Evolutionary conservation across 1,140 invertebrate genomes (phyloP), one percentile per base, ranked within the genome.

Genomic region (Drosophila willistoni): DNA sequence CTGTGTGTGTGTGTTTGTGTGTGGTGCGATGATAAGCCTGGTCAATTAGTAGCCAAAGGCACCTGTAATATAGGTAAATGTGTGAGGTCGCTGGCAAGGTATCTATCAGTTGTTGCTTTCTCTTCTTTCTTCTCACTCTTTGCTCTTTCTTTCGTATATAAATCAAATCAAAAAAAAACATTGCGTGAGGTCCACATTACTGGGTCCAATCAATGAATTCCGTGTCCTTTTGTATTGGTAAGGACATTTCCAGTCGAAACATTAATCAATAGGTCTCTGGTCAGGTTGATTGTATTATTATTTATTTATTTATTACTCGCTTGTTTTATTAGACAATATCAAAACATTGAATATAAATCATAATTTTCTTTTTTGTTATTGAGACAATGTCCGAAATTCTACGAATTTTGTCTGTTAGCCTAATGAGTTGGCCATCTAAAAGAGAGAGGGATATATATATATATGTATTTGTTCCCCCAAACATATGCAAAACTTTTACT

Each of bases 271-370:
- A 67, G 33, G 3, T 68, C 33, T 69, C 33, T 69, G 44, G 36
- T 39, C 36, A 39, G 36, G 36, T 39, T 39, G 36, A 39, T 14
- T 72, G 66, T 73, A 79, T 73, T 87, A 67, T 63, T 59, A 56
- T 33, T 73, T 69, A 63, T 63, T 59, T 73, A 41, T 56, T 62
- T 71, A 41, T 60, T 81, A 36, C 55, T 81, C 41, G 67, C 69
- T 80, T 65, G 73, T 84, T 83, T 75, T 68, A 36, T 65, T 33
- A 69, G 65, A 51, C 39, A 56, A 67, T 77, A 82, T 82, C 83
- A 86, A 77, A 86, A 86, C 76, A 87, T 64, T 33, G 41, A 64
- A 67, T 13, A 62, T 77, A 83, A 87, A 86, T 83, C 83, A 87
- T 87, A 87, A 77, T 83, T 81, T 64, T 64, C 76, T 76, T 86